Evolutionary conservation across 2,797 vertebrate species (phyloP), one percentile per base, ranked within the genome.

Genomic region (Microctenopoma lineatum): DNA sequence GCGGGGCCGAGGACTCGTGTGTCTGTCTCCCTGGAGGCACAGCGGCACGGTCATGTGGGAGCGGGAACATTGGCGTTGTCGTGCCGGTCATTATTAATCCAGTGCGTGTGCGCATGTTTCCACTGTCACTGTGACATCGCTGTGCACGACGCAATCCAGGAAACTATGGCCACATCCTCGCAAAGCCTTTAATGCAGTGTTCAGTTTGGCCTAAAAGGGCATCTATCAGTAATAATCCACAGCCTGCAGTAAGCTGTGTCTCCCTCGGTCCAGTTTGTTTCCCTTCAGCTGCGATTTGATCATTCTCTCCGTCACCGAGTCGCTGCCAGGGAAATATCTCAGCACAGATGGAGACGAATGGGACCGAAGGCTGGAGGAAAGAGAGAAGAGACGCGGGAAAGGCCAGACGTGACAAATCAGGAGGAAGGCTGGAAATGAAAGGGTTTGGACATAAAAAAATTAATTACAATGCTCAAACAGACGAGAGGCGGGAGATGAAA

Each of bases 101-200:
- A 15, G 5, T 44, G 72, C 25, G n/a, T 75, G 29, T 50, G 65
- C 52, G 15, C 46, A 47, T 73, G 76, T 80, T 83, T 75, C 65
- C 69, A 34, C 56, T 4, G 64, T 59, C 48, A 26, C 54, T 66
- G 34, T 39, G 65, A 75, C 71, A 69, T 66, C 29, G 54, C 47
- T 5, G 52, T 21, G 67, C 66, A 61, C 41, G 72, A 70, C 41
- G 54, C 52, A 76, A 13, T 87, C 84, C 87, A 86, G 88, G 84
- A 89, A 87, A 90, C 76, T 81, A 84, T 54, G 70, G 79, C 67
- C 53, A 64, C 59, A 12, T 61, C 67, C 45, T 47, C 4, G 18
- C 68, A 85, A 91, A 90, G 84, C 89, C 76, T 78, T 88, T 90
- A 90, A 92, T 86, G 86, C 80, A 76, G 54, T 15, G 29, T n/a